Evolutionary conservation across 2,113 vertebrate species (phyloP).

Genomic region (Arenaria interpres): DNA sequence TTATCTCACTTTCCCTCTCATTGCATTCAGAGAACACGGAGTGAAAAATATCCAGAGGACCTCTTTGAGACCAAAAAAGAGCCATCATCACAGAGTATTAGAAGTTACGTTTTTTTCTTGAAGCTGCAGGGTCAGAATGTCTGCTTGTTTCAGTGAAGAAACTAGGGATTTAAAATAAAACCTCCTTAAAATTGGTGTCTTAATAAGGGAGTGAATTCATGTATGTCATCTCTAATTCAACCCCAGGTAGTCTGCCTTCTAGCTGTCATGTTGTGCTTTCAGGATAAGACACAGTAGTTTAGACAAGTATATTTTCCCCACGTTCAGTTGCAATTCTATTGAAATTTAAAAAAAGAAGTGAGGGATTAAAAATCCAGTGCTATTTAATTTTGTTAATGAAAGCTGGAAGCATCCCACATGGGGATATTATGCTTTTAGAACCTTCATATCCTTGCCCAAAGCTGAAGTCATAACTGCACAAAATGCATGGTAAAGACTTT

Average conservation of each 20-base stretch:
- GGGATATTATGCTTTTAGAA: neutral
- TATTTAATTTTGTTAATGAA: neutral
- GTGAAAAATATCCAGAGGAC: neutral
- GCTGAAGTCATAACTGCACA: neutral
- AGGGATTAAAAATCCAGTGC: neutral
- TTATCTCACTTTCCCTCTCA: neutral
- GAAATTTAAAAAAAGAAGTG: neutral
- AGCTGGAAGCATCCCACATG: neutral
- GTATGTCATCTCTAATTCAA: neutral
- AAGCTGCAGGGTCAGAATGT: neutral
- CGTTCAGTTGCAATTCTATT: neutral
- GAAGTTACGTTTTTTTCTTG: rapidly evolving
- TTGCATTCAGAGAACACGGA: neutral
- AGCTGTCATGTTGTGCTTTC: neutral
- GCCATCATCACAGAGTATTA: neutral
- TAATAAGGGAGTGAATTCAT: neutral
- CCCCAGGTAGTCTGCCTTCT: neutral
- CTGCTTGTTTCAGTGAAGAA: neutral
- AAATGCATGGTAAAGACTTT: neutral
- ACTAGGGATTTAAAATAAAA: neutral
- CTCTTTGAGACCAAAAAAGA: neutral
- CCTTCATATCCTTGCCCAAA: neutral
- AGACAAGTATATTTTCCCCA: neutral
- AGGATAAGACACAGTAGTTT: neutral
- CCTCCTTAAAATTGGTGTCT: neutral